A percentile compares a stretch with the other conserved stretches of the same genome.
These are phyloP conservation scores for Danio rerio DNA, from an alignment of 2,113 vertebrate genomes.

Conservation along the genomic window GRCz12tu NC_133193.1:31640501-31641000, in stretches of 20 bases:
- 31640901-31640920: conserved; percentile 44
- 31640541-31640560: conserved; percentile 26
- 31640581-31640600: conserved; percentile 14
- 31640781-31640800: conserved; percentile 3
- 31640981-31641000: conserved; percentile 50
- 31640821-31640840: conserved; percentile 26
- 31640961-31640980: conserved; percentile 33
- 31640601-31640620: conserved; percentile 39
- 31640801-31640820: conserved; percentile 5
- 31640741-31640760: conserved; percentile 28
- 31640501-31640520: conserved; percentile 40
- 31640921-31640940: conserved; percentile 53
- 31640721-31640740: background rate
- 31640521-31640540: conserved; percentile 39
- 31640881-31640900: background rate
- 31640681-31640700: conserved; percentile 26
- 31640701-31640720: conserved; percentile 10
- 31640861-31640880: conserved; percentile 54
- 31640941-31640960: conserved; percentile 48
- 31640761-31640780: conserved; percentile 15
- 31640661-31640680: conserved; percentile 28
- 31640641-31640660: conserved; percentile 34
- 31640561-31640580: conserved; percentile 35
- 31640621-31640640: conserved; percentile 42
- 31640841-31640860: conserved; percentile 25